phyloP scores from a whole-genome alignment of 2,888 invertebrate genomes.

The Bugula neritina region DNA sequence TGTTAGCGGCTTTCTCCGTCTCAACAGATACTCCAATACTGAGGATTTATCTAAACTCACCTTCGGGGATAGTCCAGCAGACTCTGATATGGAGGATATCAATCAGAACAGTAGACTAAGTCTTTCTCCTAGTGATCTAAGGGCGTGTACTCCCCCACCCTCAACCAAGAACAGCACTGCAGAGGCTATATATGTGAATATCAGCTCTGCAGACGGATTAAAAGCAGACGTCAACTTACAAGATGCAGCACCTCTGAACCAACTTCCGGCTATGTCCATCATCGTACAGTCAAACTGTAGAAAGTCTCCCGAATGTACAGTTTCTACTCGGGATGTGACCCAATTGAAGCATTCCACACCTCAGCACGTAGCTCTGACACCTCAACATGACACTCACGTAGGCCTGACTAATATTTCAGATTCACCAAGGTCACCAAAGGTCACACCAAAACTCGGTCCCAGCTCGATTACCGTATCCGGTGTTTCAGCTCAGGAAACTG shows the following conservation, averaged over 20 bases:
- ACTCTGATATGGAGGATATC: constrained; percentile 2
- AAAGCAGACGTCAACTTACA: neutral
- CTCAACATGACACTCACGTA: neutral
- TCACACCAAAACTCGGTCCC: neutral
- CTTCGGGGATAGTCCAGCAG: neutral
- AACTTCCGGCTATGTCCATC: neutral
- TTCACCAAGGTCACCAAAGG: neutral
- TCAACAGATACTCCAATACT: neutral
- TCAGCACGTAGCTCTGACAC: neutral
- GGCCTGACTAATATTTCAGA: neutral
- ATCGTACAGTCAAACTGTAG: neutral
- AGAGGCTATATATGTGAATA: neutral
- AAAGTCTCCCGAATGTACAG: neutral
- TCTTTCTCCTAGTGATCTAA: constrained; percentile 5
- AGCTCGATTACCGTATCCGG: neutral
- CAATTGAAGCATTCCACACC: neutral
- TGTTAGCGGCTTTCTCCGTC: neutral
- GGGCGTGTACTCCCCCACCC: neutral
- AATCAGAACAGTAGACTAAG: neutral
- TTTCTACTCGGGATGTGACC: neutral
- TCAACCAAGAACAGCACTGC: neutral
- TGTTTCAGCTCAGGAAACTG: neutral
- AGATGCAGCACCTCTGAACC: neutral
- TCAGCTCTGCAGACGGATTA: neutral
- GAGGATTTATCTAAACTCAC: constrained; percentile 6